Evolutionary conservation across 2,113 vertebrate genomes (phyloP).

Genomic region (Brachyhypopomus gauderio): DNA sequence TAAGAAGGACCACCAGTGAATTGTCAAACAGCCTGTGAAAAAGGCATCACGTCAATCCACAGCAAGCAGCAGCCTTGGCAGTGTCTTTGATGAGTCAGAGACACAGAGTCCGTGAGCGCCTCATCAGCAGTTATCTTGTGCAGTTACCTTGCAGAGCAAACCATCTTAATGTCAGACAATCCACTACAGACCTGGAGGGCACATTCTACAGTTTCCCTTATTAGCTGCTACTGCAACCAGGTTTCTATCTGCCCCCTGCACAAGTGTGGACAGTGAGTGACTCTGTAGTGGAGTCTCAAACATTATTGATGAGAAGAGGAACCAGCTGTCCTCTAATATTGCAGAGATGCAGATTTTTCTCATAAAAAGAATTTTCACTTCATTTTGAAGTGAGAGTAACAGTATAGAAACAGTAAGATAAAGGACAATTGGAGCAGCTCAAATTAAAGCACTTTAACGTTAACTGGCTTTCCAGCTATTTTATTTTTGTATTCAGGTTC

Average conservation of each 20-base stretch:
- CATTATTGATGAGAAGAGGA: conserved; percentile 43
- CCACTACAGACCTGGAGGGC: conserved; percentile 37
- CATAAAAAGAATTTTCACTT: conserved; percentile 36
- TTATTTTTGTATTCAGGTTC: neutral
- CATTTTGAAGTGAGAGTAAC: conserved; percentile 29
- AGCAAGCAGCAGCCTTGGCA: conserved; percentile 18
- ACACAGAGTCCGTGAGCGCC: conserved; percentile 11
- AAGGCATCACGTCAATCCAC: conserved; percentile 5
- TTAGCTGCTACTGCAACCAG: conserved; percentile 36
- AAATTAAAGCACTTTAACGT: neutral
- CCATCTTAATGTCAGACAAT: conserved; percentile 30
- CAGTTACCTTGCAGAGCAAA: conserved; percentile 31
- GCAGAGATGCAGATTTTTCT: conserved; percentile 38
- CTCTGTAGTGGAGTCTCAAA: conserved; percentile 41
- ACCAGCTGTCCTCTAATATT: conserved; percentile 23
- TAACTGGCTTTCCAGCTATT: neutral
- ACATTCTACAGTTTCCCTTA: conserved; percentile 23
- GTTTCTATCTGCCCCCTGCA: conserved; percentile 33
- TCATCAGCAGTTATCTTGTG: conserved; percentile 34
- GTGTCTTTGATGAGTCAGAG: conserved; percentile 15
- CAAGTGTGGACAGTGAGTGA: conserved; percentile 45
- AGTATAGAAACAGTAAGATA: neutral
- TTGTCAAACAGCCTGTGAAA: conserved; percentile 9
- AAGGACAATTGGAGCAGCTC: neutral
- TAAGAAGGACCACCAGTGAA: conserved; percentile 10